Conservation (phyloP, 2,888 invertebrate species). For the Erebia epiphron region DNA sequence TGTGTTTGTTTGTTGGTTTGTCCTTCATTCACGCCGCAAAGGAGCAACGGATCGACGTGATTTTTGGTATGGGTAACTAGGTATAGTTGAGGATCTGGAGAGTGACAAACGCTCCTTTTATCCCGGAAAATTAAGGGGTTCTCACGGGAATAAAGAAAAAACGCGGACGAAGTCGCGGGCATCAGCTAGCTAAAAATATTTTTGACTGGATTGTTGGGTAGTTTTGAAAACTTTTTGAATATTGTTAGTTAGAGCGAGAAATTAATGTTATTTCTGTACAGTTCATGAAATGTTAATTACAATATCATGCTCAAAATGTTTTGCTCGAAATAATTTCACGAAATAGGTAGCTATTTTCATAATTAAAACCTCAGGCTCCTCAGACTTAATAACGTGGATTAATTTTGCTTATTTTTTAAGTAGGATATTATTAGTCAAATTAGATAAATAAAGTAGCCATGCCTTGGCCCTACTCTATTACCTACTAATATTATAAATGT, state of each 20-base stretch:
- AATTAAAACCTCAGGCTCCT: not conserved
- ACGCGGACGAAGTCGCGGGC: too few relatives aligned
- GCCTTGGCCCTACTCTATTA: not conserved
- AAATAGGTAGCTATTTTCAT: constrained; percentile 1
- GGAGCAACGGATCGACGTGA: too few relatives aligned
- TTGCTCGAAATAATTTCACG: not conserved
- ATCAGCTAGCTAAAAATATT: too few relatives aligned
- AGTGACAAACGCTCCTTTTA: too few relatives aligned
- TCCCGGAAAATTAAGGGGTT: too few relatives aligned
- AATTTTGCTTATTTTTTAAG: not conserved
- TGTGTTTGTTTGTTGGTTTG: too few relatives aligned
- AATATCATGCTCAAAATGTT: not conserved
- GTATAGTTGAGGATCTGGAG: too few relatives aligned
- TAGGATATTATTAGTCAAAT: not conserved
- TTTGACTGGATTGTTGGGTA: not conserved
- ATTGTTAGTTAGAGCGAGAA: not conserved
- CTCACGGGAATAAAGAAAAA: too few relatives aligned
- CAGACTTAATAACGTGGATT: not conserved
- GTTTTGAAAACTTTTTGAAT: not conserved
- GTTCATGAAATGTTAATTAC: not conserved
- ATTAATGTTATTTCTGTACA: not conserved
- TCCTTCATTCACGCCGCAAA: too few relatives aligned
- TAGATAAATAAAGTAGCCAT: not conserved
- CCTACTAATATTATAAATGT: too few relatives aligned
- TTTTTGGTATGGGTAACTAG: too few relatives aligned